These are phyloP conservation scores for Melangyna quadrimaculata DNA, from an alignment of 2,888 invertebrate genomes.

Conservation along the genomic window DNA sequence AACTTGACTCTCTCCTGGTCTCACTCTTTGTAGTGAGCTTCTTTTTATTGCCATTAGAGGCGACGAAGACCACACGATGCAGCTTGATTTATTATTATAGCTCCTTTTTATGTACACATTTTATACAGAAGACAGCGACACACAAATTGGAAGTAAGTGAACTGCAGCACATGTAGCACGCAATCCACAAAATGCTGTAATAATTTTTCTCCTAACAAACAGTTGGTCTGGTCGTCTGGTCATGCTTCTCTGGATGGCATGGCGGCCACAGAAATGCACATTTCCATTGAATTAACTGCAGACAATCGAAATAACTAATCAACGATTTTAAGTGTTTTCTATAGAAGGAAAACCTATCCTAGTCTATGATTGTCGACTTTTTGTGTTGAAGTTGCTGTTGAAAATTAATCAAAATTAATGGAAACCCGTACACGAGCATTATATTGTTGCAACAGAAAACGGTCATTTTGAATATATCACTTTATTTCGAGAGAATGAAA, in stretches of 20 bases:
- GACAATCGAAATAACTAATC: constrained; percentile 41
- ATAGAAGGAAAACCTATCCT: constrained; percentile 12
- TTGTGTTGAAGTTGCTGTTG: too few species aligned
- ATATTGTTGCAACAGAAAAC: constrained; percentile 6
- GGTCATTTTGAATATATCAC: constrained; percentile 12
- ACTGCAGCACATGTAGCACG: constrained; percentile 1
- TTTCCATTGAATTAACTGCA: too few species aligned
- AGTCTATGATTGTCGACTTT: background rate
- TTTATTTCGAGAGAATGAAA: background rate
- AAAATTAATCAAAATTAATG: constrained; percentile 38
- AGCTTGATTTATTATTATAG: constrained; percentile 58
- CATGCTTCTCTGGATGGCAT: too few species aligned
- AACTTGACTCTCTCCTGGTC: background rate
- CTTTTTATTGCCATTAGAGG: constrained; percentile 16
- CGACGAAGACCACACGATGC: constrained; percentile 33
- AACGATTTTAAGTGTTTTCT: constrained; percentile 37
- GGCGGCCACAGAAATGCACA: too few species aligned
- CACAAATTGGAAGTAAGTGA: constrained; percentile 13
- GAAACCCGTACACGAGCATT: background rate
- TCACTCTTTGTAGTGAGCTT: constrained; percentile 8
- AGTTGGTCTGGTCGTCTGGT: too few species aligned
- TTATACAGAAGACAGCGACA: background rate
- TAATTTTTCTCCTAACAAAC: background rate
- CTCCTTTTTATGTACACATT: constrained; percentile 11
- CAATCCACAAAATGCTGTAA: constrained; percentile 6